Conservation (phyloP, 2,888 invertebrate species). For the Glyphotaelius pellucidus region DNA sequence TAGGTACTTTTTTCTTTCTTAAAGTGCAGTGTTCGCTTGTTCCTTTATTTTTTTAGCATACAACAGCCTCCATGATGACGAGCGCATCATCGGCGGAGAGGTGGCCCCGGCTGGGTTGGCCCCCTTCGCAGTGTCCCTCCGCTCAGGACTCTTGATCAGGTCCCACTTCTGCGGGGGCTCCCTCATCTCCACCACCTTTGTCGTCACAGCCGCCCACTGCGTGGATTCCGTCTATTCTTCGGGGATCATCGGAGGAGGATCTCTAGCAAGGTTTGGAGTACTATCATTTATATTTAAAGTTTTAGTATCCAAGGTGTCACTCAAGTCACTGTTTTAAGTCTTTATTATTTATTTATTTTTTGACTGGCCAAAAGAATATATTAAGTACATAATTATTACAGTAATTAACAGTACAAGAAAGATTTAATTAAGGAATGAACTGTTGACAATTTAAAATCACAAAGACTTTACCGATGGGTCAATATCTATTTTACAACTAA, state of each 20-base stretch:
- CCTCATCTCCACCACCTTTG: conserved; percentile 45
- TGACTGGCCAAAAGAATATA: no score
- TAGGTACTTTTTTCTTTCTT: no score
- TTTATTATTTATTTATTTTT: background rate
- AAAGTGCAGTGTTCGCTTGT: no score
- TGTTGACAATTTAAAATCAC: no score
- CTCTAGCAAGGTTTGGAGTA: conserved; percentile 46
- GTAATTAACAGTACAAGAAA: no score
- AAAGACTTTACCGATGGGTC: no score
- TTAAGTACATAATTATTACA: no score
- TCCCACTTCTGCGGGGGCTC: conserved; percentile 61
- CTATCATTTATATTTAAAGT: background rate
- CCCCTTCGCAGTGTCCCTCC: conserved; percentile 59
- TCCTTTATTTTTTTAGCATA: background rate
- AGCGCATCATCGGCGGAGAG: conserved; percentile 58
- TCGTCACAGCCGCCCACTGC: conserved; percentile 60
- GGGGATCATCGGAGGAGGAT: conserved; percentile 43
- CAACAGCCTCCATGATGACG: background rate
- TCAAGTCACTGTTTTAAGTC: background rate
- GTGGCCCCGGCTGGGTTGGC: conserved; percentile 54
- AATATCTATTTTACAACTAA: no score
- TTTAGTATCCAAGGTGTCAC: background rate
- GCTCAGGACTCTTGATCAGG: conserved; percentile 51
- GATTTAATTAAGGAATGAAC: no score
- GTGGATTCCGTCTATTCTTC: conserved; percentile 52